Conservation (phyloP, 2,797 vertebrate species). For the Parambassis ranga region DNA sequence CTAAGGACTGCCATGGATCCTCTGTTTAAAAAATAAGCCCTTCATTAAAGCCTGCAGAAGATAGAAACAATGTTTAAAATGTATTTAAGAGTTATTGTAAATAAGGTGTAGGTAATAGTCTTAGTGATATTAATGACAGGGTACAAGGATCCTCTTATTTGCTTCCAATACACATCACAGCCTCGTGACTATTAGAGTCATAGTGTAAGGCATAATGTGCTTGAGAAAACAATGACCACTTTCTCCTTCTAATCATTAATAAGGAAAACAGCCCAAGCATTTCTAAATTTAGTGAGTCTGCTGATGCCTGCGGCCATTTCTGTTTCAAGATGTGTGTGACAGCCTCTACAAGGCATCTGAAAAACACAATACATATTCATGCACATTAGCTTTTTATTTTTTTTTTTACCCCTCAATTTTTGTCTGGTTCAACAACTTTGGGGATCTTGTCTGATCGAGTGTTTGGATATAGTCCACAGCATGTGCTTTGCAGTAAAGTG, state of each 20-base stretch:
- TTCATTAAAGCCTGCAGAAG: conserved; percentile 31
- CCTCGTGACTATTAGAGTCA: conserved; percentile 51
- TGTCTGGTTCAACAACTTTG: conserved; percentile 13
- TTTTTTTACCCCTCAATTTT: background rate
- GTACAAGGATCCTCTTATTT: conserved; percentile 34
- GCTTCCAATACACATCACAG: conserved; percentile 23
- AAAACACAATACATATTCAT: conserved; percentile 14
- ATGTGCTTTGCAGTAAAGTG: conserved; percentile 48
- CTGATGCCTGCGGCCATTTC: conserved; percentile 54
- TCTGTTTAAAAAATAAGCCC: conserved; percentile 27
- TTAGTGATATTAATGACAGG: conserved; percentile 1
- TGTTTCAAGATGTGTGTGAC: conserved; percentile 32
- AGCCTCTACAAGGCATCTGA: background rate
- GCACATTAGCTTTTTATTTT: background rate
- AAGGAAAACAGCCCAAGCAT: conserved; percentile 28
- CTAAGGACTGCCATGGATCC: conserved; percentile 58
- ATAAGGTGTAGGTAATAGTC: background rate
- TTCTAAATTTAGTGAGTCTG: conserved; percentile 66
- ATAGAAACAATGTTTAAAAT: background rate
- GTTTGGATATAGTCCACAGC: conserved; percentile 30
- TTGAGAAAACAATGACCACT: conserved; percentile 60
- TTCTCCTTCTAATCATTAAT: conserved; percentile 50
- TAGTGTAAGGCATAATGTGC: conserved; percentile 32
- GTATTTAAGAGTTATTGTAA: background rate
- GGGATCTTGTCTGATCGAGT: conserved; percentile 19